Conservation (phyloP, 2,113 vertebrate species). For the Siphamia tubifer region DNA sequence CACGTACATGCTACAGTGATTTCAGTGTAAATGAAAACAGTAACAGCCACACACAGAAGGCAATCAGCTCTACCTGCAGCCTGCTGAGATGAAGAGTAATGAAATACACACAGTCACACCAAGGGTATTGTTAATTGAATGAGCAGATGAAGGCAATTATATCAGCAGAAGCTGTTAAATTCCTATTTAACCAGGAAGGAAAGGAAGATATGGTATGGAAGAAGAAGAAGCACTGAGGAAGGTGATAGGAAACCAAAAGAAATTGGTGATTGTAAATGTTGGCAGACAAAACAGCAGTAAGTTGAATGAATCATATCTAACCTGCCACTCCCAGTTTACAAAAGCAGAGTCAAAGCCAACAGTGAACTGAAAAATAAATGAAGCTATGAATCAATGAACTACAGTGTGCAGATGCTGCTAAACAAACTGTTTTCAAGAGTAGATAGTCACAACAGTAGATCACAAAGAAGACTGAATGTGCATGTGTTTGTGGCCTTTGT, state of each 20-base stretch:
- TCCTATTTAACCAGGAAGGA: constrained; percentile 8
- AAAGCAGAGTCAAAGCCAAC: constrained; percentile 46
- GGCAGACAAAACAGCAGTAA: neutral
- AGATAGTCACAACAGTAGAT: constrained; percentile 30
- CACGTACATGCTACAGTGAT: constrained; percentile 41
- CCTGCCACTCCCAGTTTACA: constrained; percentile 24
- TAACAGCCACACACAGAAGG: constrained; percentile 1
- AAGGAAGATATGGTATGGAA: neutral
- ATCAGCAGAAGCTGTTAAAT: constrained; percentile 19
- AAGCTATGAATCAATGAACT: constrained; percentile 53
- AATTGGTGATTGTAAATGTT: constrained; percentile 22
- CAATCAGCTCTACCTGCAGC: constrained; percentile 47
- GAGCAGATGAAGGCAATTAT: constrained; percentile 27
- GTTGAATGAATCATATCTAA: constrained; percentile 19
- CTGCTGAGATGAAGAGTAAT: constrained; percentile 22
- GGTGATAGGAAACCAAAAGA: neutral
- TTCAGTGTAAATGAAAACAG: constrained; percentile 42
- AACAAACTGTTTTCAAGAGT: constrained; percentile 56
- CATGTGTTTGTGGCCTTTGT: constrained; percentile 12
- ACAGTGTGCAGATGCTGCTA: constrained; percentile 46
- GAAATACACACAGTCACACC: constrained; percentile 1
- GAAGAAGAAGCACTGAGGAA: neutral
- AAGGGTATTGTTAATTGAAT: constrained; percentile 42
- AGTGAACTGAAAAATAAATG: constrained; percentile 16
- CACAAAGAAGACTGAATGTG: neutral